Evolutionary conservation across 2,888 invertebrate genomes (phyloP).

Genomic region (Apodemia zela): DNA sequence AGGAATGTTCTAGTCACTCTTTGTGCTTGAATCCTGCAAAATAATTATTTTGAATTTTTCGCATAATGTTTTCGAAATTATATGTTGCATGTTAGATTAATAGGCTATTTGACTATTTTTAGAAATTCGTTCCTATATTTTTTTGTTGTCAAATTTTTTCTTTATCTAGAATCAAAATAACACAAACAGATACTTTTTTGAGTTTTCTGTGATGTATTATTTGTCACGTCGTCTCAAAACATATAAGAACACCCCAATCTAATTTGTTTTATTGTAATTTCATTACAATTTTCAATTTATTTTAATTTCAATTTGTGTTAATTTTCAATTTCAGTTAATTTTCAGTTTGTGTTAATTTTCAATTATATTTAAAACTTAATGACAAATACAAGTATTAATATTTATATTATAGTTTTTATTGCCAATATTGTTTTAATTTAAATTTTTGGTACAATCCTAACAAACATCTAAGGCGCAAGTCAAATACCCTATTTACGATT

Average conservation of each 20-base stretch:
- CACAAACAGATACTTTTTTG: background rate
- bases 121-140: background rate
- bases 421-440: background rate
- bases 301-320: too few relatives aligned
- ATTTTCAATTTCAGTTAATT: too few relatives aligned
- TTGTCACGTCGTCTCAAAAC: background rate
- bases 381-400: too few relatives aligned
- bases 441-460: background rate
- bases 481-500: conserved; percentile 20
- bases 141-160: too few relatives aligned
- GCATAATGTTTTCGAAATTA: conserved; percentile 45
- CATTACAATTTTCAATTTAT: too few relatives aligned
- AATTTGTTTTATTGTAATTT: too few relatives aligned
- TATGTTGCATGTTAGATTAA: conserved; percentile 39
- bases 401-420: background rate
- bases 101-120: conserved; percentile 7
- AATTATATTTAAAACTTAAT: too few relatives aligned
- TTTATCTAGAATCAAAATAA: too few relatives aligned
- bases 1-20: conserved; percentile 82
- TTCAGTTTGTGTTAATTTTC: too few relatives aligned
- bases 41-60: conserved; percentile 39
- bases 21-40: conserved; percentile 71
- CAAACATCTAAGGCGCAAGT: background rate
- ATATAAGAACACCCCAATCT: too few relatives aligned
- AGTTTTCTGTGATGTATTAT: background rate